Percentiles rank a stretch among this genome's conserved stretches.
These are phyloP conservation scores for Arge pagana DNA, from an alignment of 2,888 invertebrate genomes.

Conservation along the genomic window DNA sequence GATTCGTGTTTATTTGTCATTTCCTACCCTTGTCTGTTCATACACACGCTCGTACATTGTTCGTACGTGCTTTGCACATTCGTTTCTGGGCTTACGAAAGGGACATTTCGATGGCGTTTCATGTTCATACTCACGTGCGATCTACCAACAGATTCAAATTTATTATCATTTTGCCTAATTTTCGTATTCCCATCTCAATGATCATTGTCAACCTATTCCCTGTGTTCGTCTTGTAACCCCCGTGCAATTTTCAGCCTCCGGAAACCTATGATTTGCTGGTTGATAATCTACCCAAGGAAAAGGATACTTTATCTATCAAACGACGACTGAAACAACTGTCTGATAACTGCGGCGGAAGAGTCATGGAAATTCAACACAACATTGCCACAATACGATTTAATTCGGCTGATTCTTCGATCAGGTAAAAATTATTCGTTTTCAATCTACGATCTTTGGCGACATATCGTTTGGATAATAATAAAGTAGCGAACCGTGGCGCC, in stretches of 20 bases:
- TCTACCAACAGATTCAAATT: no score
- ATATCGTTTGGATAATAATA: background rate
- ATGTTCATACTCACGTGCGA: no score
- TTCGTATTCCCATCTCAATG: no score
- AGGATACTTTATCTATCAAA: conserved; percentile 56
- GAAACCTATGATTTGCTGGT: conserved; percentile 68
- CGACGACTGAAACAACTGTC: conserved; percentile 71
- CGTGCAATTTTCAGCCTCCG: conserved; percentile 38
- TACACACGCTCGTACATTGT: no score
- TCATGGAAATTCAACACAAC: conserved; percentile 66
- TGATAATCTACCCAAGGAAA: conserved; percentile 69
- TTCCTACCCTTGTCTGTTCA: no score
- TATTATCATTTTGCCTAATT: no score
- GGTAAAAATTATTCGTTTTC: conserved; percentile 59
- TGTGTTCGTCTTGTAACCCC: conserved; percentile 16
- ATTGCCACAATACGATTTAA: conserved; percentile 73
- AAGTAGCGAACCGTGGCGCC: background rate
- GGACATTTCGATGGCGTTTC: no score
- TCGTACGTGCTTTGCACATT: no score
- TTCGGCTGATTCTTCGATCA: conserved; percentile 71
- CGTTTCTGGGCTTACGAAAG: no score
- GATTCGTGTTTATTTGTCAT: no score
- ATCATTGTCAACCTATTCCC: no score
- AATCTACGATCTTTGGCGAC: no score
- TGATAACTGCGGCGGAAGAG: conserved; percentile 81